Percentiles rank a stretch among this genome's conserved stretches.
Conservation (phyloP, 2,888 invertebrate species). For the Vesta saturnalis region DNA sequence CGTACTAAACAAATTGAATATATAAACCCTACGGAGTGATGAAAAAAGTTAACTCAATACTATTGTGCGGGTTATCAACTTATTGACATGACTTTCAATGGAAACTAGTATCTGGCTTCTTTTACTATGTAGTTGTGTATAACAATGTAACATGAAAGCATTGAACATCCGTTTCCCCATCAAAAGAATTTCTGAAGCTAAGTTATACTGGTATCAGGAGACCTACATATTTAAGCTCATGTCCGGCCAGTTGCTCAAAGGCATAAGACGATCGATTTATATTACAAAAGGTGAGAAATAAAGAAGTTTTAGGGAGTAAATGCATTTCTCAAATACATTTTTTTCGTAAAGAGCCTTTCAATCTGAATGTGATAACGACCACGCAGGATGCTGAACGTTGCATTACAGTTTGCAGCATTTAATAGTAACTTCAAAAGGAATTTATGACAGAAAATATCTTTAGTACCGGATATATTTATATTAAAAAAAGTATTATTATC, state of each 20-base stretch:
- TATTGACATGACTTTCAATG: neutral
- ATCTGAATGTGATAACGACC: neutral
- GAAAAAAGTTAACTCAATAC: too few species aligned
- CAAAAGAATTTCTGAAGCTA: slow-evolving; percentile 27
- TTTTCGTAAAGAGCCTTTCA: neutral
- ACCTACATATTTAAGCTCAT: slow-evolving; percentile 24
- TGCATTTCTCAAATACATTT: slow-evolving; percentile 1
- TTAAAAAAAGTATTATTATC: too few species aligned
- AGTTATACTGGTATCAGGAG: slow-evolving; percentile 19
- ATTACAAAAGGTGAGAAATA: neutral
- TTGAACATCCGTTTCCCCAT: slow-evolving; percentile 29
- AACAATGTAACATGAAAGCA: slow-evolving; percentile 30
- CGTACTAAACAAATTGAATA: too few species aligned
- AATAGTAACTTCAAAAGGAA: neutral
- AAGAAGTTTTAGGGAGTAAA: neutral
- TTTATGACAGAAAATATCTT: too few species aligned
- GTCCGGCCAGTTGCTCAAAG: slow-evolving; percentile 3
- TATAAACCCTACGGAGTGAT: too few species aligned
- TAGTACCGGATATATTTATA: too few species aligned
- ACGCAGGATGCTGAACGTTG: neutral
- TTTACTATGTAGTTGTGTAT: slow-evolving; percentile 12
- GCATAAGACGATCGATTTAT: slow-evolving; percentile 4
- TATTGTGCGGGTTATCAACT: too few species aligned
- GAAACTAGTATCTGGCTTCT: neutral
- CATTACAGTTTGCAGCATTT: too few species aligned